A percentile compares a stretch with the other conserved stretches of the same genome.
Conservation (phyloP, 64 coral and sea anemone genomes). For the Actinia equina region DNA sequence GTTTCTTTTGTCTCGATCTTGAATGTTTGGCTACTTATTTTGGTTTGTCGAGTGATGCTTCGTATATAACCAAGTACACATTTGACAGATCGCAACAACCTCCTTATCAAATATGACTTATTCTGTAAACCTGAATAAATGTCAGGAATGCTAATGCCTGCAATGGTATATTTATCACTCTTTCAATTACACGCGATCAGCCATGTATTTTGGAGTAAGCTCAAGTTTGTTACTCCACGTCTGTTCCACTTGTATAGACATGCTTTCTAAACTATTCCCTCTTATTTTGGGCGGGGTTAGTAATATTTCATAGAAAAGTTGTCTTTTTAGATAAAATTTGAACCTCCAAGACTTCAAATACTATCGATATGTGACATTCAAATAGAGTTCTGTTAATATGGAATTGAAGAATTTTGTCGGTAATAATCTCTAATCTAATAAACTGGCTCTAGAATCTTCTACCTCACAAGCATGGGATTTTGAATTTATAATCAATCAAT, state of each 20-base stretch:
- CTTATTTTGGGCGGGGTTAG: not conserved
- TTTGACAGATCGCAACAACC: not conserved
- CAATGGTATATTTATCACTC: not conserved
- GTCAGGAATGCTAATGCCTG: not conserved
- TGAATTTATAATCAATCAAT: not conserved
- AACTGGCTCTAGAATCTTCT: not conserved
- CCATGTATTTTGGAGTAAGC: not conserved
- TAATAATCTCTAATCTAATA: too few species aligned
- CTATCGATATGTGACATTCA: not conserved
- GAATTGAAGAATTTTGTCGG: not conserved
- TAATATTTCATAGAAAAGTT: not conserved
- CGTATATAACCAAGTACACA: not conserved
- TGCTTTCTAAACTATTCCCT: not conserved
- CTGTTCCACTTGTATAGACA: not conserved
- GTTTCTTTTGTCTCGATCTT: not conserved
- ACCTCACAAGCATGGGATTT: not conserved
- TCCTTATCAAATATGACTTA: not conserved
- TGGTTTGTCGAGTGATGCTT: not conserved
- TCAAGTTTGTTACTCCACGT: too few species aligned
- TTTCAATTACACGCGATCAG: not conserved
- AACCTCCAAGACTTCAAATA: not conserved
- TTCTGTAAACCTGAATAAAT: not conserved
- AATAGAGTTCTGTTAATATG: not conserved
- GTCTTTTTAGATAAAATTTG: not conserved
- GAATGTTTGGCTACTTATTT: not conserved